Evolutionary conservation across 2,113 vertebrate species (phyloP), one percentile per base, ranked within the genome.

Genomic region (Brienomyrus longianalis): DNA sequence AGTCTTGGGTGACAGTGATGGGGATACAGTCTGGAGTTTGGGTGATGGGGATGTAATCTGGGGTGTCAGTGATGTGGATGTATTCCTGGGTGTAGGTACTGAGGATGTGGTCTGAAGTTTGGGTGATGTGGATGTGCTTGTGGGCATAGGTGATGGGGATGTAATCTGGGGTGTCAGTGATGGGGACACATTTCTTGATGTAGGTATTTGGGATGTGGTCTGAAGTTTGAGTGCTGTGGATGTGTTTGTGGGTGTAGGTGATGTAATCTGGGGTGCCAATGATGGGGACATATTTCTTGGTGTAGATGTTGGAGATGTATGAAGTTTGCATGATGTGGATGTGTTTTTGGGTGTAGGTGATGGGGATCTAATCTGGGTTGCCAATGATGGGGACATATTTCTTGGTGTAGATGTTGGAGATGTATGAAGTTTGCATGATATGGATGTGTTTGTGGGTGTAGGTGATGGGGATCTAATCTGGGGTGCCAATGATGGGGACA

Each of bases 191-290:
- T 27, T 88, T 87, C 88, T 90, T 88, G 51, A 66, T 3, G 47
- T 90, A 74, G 91, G 91, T 74, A 90, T 35, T 0, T 9, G 19
- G 11, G 94, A 92, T 59, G 93, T 45, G 0, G 43, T 94, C 89
- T 92, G 48, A 11, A 11, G 7, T 50, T 11, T 50, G 7, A 0
- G 9, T 50, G 48, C 11, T 50, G 9, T 8, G 10, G 48, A 62
- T n/a, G 59, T 62, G 23, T 62, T 62, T 62, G 59, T 10, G 3
- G 19, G 23, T 62, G 3, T 62, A 62, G 7, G 56, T 62, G 56
- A 62, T 62, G 23, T n/a, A n/a, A 62, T 62, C 8, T 62, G 23
- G 23, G 59, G 59, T 62, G 7, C 10, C 59, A 62, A 2, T 62
- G 59, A 62, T 62, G 59, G 7, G 59, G 59, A n/a, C 0, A 3